phyloP scores from a whole-genome alignment of 2,113 vertebrate species.

The Haemorhous mexicanus region DNA sequence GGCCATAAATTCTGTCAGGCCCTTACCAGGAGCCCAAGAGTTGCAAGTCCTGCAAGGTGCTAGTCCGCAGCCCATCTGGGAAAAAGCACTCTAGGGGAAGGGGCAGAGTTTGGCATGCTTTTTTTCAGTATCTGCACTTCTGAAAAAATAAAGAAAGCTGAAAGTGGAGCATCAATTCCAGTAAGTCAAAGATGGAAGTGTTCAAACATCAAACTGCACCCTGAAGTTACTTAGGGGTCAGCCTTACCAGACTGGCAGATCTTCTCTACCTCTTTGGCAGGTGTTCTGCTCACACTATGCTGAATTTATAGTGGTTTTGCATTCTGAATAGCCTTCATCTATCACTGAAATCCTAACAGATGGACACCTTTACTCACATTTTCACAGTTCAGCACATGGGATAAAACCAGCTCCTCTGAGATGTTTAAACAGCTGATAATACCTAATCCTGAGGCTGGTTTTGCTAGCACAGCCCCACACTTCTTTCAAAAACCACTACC shows the following conservation, averaged over 20 bases:
- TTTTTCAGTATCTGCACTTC: background rate
- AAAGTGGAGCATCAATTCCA: background rate
- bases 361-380: background rate
- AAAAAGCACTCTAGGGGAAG: background rate
- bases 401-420: background rate
- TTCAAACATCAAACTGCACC: background rate
- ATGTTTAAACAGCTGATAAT: background rate
- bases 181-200: background rate
- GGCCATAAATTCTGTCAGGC: conserved; percentile 9
- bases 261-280: background rate
- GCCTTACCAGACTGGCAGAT: background rate
- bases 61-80: background rate
- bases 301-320: background rate
- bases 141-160: background rate
- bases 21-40: background rate
- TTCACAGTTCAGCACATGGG: background rate
- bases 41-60: background rate
- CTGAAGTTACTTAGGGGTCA: background rate
- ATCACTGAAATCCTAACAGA: background rate
- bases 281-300: background rate
- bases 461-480: background rate
- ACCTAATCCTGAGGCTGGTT: background rate
- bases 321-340: background rate
- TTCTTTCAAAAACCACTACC: background rate
- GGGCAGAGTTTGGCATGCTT: background rate